Percentiles rank a stretch among this genome's conserved stretches.
Evolutionary conservation across 2,888 invertebrate genomes (phyloP).

Genomic region (Scaptomyza flava): DNA sequence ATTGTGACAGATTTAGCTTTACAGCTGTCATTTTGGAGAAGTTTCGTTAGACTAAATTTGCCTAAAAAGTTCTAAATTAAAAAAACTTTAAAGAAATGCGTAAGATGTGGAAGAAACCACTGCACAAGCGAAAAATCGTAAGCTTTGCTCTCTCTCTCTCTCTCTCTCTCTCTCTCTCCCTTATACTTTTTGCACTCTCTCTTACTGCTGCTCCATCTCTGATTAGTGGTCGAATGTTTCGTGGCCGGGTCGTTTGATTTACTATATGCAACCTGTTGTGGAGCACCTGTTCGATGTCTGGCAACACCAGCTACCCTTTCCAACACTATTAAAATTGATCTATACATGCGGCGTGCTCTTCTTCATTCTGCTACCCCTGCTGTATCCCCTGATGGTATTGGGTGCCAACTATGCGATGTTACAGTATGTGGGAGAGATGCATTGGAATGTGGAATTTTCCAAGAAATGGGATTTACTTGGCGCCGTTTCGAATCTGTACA

Average conservation of each 20-base stretch:
- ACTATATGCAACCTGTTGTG: constrained; percentile 75
- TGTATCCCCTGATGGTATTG: constrained; percentile 59
- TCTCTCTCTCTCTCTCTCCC: neutral
- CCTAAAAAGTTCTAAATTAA: neutral
- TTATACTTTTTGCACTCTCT: neutral
- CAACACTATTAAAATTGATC: constrained; percentile 72
- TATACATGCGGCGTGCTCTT: constrained; percentile 64
- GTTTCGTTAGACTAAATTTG: constrained; percentile 18
- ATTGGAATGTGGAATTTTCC: constrained; percentile 41
- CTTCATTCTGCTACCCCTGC: constrained; percentile 61
- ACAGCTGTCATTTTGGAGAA: constrained; percentile 4
- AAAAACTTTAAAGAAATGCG: constrained; percentile 25
- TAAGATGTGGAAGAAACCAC: constrained; percentile 76
- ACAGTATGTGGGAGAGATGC: constrained; percentile 69
- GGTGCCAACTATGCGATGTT: constrained; percentile 57
- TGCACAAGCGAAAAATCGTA: constrained; percentile 79
- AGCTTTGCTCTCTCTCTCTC: constrained; percentile 15
- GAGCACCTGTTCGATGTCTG: constrained; percentile 70
- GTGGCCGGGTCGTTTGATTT: constrained; percentile 58
- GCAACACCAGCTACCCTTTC: constrained; percentile 79
- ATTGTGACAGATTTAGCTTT: too few species aligned
- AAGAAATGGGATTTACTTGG: constrained; percentile 59
- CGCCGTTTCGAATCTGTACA: constrained; percentile 41
- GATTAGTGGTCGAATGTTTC: constrained; percentile 68
- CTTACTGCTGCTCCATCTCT: too few species aligned